Evolutionary conservation across 2,113 vertebrate genomes (phyloP), one percentile per base, ranked within the genome.

Genomic region (Entosphenus tridentatus): DNA sequence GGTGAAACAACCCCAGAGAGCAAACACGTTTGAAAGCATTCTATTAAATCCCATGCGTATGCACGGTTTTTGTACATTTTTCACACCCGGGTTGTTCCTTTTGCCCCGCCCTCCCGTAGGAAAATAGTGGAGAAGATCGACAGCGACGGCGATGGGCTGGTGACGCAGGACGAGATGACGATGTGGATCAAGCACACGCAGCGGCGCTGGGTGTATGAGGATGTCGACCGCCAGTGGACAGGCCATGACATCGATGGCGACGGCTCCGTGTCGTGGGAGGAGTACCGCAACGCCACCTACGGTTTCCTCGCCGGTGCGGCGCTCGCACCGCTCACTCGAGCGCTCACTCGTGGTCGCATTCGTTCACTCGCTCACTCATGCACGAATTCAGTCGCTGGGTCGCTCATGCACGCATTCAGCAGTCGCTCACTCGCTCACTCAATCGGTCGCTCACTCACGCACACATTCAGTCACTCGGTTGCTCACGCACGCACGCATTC

Each of bases 231-330:
- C 8, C 91, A 98, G 80, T 93, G 87, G 89, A 93, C 87, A 74
- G 86, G 86, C 74, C 90, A 96, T 8, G 93, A 98, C 81, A 85
- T 98, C 73, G 87, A 95, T 16, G 84, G 82, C 71, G 93, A 98
- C 21, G 80, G 80, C 12, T 75, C 86, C 57, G 80, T 98, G 68
- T 87, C 88, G 69, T 98, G 93, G 93, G 91, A 96, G 70, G 93
- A 98, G 58, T 98, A 98, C 74, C 91, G 84, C 80, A 98, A 98
- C 71, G 91, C 89, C 80, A 95, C 91, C 73, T 98, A 96, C 72
- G 88, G 93, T 74, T 92, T 88, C 77, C 83, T 89, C 74, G 76
- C 95, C 70, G 91, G 93, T 97, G 21, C n/a, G 62, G 39, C 39
- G 39, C 39, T 39, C 39, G 39, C 39, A 39, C 39, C 39, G 39